Evolutionary conservation across 2,888 invertebrate genomes (phyloP).

Genomic region (Amblyteles armatorius): DNA sequence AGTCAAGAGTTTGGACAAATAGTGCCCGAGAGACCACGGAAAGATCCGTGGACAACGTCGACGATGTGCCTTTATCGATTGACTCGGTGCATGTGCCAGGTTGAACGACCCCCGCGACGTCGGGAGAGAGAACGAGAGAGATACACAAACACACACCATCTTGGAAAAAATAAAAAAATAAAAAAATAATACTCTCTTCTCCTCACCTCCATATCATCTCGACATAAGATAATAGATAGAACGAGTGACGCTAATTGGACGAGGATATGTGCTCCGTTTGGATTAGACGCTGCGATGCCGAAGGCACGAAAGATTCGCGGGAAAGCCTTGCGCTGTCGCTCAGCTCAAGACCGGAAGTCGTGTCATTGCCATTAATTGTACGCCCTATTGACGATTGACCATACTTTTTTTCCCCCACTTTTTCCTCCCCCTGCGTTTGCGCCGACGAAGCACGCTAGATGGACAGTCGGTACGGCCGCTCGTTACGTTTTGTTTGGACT

Average conservation of each 20-base stretch:
- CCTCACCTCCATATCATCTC: constrained; percentile 8
- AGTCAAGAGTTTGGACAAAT: background rate
- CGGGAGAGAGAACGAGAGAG: constrained; percentile 31
- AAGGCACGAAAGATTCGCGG: constrained; percentile 19
- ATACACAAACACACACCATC: constrained; percentile 17
- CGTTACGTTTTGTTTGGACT: constrained; percentile 5
- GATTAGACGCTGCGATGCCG: constrained; percentile 13
- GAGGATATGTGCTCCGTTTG: constrained; percentile 42
- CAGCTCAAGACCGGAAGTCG: constrained; percentile 30
- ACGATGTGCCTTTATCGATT: constrained; percentile 63
- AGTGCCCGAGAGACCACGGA: constrained; percentile 18
- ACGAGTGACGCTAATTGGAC: constrained; percentile 46
- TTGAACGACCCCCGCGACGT: constrained; percentile 65
- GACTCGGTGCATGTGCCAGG: constrained; percentile 56
- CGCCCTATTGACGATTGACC: constrained; percentile 8
- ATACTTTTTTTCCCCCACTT: background rate
- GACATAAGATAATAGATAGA: constrained; percentile 54
- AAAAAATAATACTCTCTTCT: constrained; percentile 46
- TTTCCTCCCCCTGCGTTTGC: background rate
- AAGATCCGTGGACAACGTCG: constrained; percentile 17
- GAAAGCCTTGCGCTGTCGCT: background rate
- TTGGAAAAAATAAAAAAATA: constrained; percentile 20
- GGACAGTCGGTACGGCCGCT: background rate
- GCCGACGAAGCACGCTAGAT: background rate
- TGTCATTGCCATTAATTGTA: constrained; percentile 21